Conservation (phyloP, 2,888 invertebrate species). For the Mythimna lalbum region DNA sequence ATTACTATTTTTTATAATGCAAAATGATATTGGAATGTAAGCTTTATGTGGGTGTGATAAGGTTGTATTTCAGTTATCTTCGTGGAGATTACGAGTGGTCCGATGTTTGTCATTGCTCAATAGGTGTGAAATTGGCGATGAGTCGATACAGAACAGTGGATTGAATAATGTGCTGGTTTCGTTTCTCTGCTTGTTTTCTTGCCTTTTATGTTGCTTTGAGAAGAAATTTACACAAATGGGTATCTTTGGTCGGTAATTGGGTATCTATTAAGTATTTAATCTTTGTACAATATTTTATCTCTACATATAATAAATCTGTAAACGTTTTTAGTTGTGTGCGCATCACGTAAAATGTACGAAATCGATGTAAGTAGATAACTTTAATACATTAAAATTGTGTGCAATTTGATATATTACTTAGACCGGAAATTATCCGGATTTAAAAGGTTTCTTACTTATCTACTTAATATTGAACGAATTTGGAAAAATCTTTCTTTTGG, state of each 20-base stretch:
- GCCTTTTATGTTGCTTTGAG: constrained; percentile 18
- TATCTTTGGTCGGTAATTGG: no score
- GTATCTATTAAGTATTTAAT: neutral
- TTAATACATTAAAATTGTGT: no score
- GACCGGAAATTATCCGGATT: no score
- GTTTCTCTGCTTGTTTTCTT: constrained; percentile 54
- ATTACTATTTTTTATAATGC: constrained; percentile 51
- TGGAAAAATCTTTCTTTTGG: no score
- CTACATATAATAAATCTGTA: no score
- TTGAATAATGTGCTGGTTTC: constrained; percentile 74
- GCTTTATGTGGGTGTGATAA: constrained; percentile 52
- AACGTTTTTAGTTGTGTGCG: no score
- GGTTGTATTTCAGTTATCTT: constrained; percentile 62
- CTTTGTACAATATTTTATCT: no score
- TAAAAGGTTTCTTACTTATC: no score
- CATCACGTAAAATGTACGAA: no score
- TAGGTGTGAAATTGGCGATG: constrained; percentile 82
- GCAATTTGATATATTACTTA: no score
- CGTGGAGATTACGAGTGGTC: constrained; percentile 56
- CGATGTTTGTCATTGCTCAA: constrained; percentile 77
- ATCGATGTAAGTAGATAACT: no score
- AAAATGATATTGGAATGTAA: constrained; percentile 39
- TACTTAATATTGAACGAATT: no score
- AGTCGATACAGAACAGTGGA: constrained; percentile 72
- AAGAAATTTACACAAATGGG: neutral